These are phyloP conservation scores for Neoaliturus tenellus DNA, from an alignment of 2,888 invertebrate genomes.

Conservation along the genomic window DNA sequence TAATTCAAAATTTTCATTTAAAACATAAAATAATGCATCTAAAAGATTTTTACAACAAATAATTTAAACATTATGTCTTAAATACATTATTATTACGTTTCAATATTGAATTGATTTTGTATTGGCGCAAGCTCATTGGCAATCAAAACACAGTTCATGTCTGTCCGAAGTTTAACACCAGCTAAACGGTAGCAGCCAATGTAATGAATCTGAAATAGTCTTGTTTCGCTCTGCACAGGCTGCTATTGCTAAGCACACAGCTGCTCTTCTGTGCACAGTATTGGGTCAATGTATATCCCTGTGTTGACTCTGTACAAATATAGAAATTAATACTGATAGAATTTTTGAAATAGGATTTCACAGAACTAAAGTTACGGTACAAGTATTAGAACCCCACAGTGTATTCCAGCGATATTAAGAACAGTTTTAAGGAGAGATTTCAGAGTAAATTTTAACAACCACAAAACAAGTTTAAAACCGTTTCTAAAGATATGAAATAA, in stretches of 20 bases:
- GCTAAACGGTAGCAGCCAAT: neutral
- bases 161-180: neutral
- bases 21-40: neutral
- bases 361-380: too few relatives aligned
- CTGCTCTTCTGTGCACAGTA: neutral
- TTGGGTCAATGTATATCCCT: neutral
- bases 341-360: neutral
- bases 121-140: neutral
- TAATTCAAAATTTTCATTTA: neutral
- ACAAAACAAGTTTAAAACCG: too few relatives aligned
- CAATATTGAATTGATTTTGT: neutral
- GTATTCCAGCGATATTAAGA: too few relatives aligned
- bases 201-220: neutral
- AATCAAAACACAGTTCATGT: neutral
- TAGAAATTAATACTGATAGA: neutral
- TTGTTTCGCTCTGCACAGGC: neutral
- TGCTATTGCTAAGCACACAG: neutral
- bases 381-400: too few relatives aligned
- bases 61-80: too few relatives aligned
- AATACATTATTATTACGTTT: neutral
- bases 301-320: neutral
- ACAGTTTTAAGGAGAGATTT: too few relatives aligned
- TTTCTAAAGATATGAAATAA: too few relatives aligned
- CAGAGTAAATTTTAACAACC: too few relatives aligned
- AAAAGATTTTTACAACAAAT: too few relatives aligned